Evolutionary conservation across 2,113 vertebrate species (phyloP).

Genomic region (Larimichthys crocea): DNA sequence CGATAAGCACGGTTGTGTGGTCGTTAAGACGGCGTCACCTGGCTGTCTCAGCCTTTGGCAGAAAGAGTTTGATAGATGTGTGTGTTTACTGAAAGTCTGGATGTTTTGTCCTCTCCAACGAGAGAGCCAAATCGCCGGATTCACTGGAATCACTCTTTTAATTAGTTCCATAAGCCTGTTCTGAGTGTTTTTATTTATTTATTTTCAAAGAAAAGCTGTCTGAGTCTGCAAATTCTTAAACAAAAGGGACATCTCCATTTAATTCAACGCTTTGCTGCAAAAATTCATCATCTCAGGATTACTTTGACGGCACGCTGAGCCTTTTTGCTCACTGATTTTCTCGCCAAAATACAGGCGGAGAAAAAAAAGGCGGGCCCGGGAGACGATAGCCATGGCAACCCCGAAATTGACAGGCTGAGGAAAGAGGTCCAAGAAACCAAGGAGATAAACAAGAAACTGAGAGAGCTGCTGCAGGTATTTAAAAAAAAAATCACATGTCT

Average conservation of each 20-base stretch:
- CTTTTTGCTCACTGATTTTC: slow-evolving; percentile 5
- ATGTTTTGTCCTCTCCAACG: background rate
- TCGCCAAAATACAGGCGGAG: slow-evolving; percentile 70
- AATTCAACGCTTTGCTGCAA: slow-evolving; percentile 24
- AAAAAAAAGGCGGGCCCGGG: slow-evolving; percentile 77
- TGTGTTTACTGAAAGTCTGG: background rate
- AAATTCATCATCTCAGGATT: slow-evolving; percentile 49
- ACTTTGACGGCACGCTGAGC: background rate
- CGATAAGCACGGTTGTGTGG: background rate
- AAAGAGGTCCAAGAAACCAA: slow-evolving; percentile 87
- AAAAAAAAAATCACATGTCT: slow-evolving; percentile 8
- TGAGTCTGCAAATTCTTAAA: slow-evolving; percentile 23
- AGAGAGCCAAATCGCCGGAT: background rate
- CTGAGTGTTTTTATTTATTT: slow-evolving; percentile 28
- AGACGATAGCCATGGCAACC: slow-evolving; percentile 81
- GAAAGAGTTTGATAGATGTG: background rate
- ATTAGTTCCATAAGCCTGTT: slow-evolving; percentile 37
- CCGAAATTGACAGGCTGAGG: slow-evolving; percentile 87
- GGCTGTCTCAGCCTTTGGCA: background rate
- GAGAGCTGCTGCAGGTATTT: slow-evolving; percentile 88
- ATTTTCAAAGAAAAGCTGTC: slow-evolving; percentile 7
- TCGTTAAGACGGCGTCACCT: background rate
- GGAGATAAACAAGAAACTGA: slow-evolving; percentile 87
- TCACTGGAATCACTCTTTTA: slow-evolving; percentile 23
- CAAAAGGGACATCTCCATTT: slow-evolving; percentile 34